A percentile compares a stretch with the other conserved stretches of the same genome.
These are phyloP conservation scores for Amiota minor DNA, from an alignment of 2,888 invertebrate species.

Conservation along the genomic window DNA sequence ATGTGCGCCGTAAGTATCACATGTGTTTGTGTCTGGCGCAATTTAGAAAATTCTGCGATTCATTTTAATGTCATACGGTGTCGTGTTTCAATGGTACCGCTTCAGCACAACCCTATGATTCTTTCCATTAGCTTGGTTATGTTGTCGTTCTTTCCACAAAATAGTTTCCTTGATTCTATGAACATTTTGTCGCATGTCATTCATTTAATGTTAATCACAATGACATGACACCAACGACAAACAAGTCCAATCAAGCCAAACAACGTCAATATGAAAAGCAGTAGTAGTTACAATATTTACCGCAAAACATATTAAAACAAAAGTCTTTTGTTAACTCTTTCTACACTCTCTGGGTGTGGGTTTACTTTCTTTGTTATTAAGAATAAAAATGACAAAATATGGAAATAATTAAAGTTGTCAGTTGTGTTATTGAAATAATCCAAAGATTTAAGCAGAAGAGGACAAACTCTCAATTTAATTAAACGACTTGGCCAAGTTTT, in stretches of 20 bases:
- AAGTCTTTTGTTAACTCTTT: constrained; percentile 20
- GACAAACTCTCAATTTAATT: no score
- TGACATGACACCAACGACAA: constrained; percentile 60
- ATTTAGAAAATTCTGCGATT: constrained; percentile 41
- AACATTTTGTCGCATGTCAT: constrained; percentile 46
- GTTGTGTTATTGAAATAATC: no score
- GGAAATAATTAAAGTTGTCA: no score
- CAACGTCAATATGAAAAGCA: constrained; percentile 52
- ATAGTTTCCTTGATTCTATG: not conserved
- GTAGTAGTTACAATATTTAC: constrained; percentile 53
- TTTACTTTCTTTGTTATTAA: not conserved
- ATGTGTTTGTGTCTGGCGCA: constrained; percentile 31
- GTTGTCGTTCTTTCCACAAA: not conserved
- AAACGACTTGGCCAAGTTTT: no score
- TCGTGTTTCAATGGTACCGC: constrained; percentile 50
- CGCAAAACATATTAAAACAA: constrained; percentile 55
- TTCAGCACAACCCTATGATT: not conserved
- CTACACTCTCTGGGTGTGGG: not conserved
- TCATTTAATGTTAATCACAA: constrained; percentile 61
- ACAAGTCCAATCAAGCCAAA: not conserved
- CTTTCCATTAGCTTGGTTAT: not conserved
- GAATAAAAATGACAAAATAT: no score
- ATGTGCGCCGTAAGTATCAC: constrained; percentile 42
- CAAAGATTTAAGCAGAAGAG: no score
- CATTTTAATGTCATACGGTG: constrained; percentile 52